Conservation (phyloP, 1,140 invertebrate species). For the Cydia pomonella region DNA sequence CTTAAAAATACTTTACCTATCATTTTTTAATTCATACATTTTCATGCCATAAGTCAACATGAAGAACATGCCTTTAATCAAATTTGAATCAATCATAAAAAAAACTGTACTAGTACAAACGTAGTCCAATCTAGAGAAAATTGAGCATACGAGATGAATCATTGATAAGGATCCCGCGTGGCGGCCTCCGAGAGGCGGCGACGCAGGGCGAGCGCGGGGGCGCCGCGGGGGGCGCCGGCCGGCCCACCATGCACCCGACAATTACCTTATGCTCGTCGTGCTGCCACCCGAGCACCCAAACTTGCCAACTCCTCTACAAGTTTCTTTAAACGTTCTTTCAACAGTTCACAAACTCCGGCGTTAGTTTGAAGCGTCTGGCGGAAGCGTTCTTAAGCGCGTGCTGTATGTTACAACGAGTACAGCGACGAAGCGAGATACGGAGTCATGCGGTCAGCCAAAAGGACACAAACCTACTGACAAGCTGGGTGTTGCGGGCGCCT, state of each 20-base stretch:
- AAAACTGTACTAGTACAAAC: constrained; percentile 18
- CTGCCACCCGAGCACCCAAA: constrained; percentile 54
- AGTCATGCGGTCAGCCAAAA: constrained; percentile 82
- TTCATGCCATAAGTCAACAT: neutral
- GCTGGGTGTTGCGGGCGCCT: constrained; percentile 61
- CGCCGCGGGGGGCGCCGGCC: constrained; percentile 44
- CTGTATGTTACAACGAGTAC: constrained; percentile 73
- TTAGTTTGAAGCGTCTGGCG: constrained; percentile 57
- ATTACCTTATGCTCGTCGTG: constrained; percentile 53
- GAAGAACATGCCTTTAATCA: neutral
- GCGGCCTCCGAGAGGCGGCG: constrained; percentile 50
- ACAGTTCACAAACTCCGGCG: constrained; percentile 59
- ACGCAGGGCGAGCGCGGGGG: constrained; percentile 49
- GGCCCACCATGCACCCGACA: constrained; percentile 66
- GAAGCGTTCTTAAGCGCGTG: constrained; percentile 73
- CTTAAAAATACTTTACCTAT: constrained; percentile 21
- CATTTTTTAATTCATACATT: constrained; percentile 1
- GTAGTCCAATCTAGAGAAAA: constrained; percentile 29
- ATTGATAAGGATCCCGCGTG: constrained; percentile 60
- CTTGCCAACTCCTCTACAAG: constrained; percentile 59
- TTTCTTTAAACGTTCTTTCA: constrained; percentile 51
- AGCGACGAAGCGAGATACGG: constrained; percentile 80
- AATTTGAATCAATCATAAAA: constrained; percentile 10
- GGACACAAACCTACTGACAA: constrained; percentile 81
- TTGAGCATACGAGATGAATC: constrained; percentile 56